Conservation (phyloP, 2,113 vertebrate species). For the Petromus typicus region DNA sequence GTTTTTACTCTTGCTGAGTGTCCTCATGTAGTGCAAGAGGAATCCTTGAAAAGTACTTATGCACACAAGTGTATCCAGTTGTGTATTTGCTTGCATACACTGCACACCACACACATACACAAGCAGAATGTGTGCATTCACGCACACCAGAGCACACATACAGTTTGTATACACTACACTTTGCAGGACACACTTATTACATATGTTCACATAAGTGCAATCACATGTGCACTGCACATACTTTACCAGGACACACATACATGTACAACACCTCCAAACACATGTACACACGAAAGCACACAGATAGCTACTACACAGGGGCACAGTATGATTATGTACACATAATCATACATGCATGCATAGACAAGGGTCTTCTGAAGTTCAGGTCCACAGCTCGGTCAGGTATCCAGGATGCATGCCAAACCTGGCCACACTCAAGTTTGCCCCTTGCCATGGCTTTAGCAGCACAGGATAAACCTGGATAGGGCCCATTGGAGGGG, state of each 20-base stretch:
- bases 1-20: not conserved
- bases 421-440: not conserved
- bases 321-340: not conserved
- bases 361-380: not conserved
- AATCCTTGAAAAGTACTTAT: not conserved
- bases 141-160: not conserved
- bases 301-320: not conserved
- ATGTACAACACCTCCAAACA: no score
- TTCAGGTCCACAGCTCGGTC: not conserved
- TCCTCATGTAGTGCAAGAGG: not conserved
- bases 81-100: not conserved
- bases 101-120: not conserved
- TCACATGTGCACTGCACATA: not conserved
- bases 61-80: no score
- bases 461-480: fast-evolving
- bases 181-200: no score
- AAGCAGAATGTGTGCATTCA: not conserved
- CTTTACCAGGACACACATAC: not conserved
- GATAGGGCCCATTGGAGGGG: not conserved
- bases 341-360: not conserved
- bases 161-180: not conserved
- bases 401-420: no score
- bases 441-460: not conserved
- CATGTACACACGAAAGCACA: no score
- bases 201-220: no score